Evolutionary conservation across 2,113 vertebrate genomes (phyloP), one percentile per base, ranked within the genome.

Genomic region (Sebastes schlegelii): DNA sequence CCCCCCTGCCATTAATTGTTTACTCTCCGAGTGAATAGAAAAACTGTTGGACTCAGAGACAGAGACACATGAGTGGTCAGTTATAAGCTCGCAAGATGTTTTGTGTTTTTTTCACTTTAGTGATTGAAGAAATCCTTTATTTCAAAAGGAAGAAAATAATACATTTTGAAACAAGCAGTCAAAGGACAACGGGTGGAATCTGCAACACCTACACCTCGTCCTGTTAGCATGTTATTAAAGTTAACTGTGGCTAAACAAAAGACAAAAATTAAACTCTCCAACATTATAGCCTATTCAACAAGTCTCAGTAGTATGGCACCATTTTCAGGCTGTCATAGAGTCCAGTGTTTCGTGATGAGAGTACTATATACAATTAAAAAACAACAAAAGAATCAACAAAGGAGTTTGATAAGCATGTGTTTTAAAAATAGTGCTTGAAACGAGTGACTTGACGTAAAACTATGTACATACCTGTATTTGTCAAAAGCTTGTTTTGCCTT

Each of bases 281-380:
- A 82, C 68, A 64, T 55, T 55, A 23, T 16, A 74, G 55, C 58
- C 79, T 82, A 79, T 60, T 73, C 2, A 55, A 78, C 79, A 76
- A 69, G 72, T 87, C 79, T 90, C 90, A 80, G 89, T 14, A 83
- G 75, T 93, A 93, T 93, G 92, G 93, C 92, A 94, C 92, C 86
- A 46, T 87, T 82, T 83, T 64, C 85, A 88, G 82, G 79, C 84
- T 86, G 80, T 87, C 86, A 83, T 72, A 79, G 80, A 77, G 83
- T 90, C 85, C 84, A 79, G 80, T 87, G 85, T 76, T 74, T 57
- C 16, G 85, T 93, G 89, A 84, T 26, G 72, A 86, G 52, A 78
- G 26, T 12, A 72, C 42, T 88, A 91, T 92, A 82, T 90, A 92
- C 89, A 92, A 76, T 45, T 43, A 73, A 74, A 87, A 90, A 46